Percentiles rank a stretch among this genome's conserved stretches.
These are phyloP conservation scores for Pseudocheirus occidentalis DNA, from an alignment of 2,797 vertebrate species.

Conservation along the genomic window DNA sequence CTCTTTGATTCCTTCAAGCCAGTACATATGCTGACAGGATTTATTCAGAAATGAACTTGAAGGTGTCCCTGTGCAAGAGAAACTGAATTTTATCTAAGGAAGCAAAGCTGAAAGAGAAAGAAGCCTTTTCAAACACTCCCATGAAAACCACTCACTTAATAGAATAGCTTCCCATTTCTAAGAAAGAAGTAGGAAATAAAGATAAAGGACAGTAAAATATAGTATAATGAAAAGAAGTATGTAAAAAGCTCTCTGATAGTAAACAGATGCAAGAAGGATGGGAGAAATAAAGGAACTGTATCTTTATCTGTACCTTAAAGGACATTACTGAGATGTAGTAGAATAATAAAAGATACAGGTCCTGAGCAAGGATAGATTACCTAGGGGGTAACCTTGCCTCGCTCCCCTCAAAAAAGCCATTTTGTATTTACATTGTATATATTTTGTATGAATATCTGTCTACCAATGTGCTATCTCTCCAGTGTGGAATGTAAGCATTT, in stretches of 20 bases:
- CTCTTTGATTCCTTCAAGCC: conserved; percentile 57
- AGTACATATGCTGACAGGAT: conserved; percentile 11
- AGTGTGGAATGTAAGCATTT: neutral
- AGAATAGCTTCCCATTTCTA: conserved; percentile 19
- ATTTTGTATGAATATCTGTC: neutral
- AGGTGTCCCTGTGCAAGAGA: conserved; percentile 23
- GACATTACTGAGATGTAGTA: conserved; percentile 23
- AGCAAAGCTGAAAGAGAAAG: conserved; percentile 44
- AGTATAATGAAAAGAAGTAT: conserved; percentile 2
- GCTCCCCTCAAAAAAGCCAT: neutral
- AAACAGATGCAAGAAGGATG: conserved; percentile 32
- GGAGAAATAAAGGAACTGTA: conserved; percentile 38
- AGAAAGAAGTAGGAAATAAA: neutral
- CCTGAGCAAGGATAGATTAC: neutral
- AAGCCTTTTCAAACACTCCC: conserved; percentile 46
- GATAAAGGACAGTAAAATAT: neutral
- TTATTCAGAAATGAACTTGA: conserved; percentile 59
- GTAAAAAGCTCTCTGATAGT: conserved; percentile 20
- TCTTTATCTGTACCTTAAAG: conserved; percentile 5
- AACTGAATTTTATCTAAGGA: conserved; percentile 24
- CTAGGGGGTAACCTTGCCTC: neutral
- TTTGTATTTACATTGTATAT: neutral
- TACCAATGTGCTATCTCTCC: neutral
- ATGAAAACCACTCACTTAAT: conserved; percentile 20
- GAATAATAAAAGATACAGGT: conserved; percentile 1